A percentile compares a stretch with the other conserved stretches of the same genome.
Conservation (phyloP, 2,888 invertebrate species). For the Aspidiotus destructor region DNA sequence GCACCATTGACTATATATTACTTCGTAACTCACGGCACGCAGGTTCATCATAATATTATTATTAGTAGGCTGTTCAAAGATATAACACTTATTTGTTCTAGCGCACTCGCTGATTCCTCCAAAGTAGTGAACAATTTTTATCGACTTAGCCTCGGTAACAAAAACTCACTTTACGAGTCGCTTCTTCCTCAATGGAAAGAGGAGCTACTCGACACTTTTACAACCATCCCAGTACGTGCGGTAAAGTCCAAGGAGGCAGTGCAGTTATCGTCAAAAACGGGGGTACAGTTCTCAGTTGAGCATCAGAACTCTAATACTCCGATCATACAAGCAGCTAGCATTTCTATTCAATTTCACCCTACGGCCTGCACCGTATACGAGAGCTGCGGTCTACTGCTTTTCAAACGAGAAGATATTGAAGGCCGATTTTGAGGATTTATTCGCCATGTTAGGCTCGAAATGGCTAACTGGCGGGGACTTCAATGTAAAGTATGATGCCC, state of each 20-base stretch:
- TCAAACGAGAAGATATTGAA: neutral
- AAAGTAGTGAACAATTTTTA: no score
- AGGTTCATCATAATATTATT: no score
- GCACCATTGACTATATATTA: no score
- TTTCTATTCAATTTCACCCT: neutral
- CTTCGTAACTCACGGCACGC: no score
- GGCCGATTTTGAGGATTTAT: neutral
- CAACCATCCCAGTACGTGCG: conserved; percentile 3
- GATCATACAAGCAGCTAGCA: neutral
- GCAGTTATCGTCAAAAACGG: neutral
- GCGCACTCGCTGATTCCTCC: no score
- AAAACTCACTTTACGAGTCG: neutral
- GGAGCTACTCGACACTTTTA: neutral
- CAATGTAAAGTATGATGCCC: neutral
- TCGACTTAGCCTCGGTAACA: neutral
- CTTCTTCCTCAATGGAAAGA: neutral
- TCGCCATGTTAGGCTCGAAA: neutral
- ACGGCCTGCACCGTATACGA: no score
- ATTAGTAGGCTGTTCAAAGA: no score
- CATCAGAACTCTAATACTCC: neutral
- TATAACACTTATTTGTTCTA: no score
- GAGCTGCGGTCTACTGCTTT: conserved; percentile 1
- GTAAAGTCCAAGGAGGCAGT: neutral
- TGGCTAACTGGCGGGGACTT: neutral
- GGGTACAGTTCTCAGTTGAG: conserved; percentile 1